These are phyloP conservation scores for Orius insidiosus DNA, from an alignment of 1,140 invertebrate genomes.

Conservation along the genomic window DNA sequence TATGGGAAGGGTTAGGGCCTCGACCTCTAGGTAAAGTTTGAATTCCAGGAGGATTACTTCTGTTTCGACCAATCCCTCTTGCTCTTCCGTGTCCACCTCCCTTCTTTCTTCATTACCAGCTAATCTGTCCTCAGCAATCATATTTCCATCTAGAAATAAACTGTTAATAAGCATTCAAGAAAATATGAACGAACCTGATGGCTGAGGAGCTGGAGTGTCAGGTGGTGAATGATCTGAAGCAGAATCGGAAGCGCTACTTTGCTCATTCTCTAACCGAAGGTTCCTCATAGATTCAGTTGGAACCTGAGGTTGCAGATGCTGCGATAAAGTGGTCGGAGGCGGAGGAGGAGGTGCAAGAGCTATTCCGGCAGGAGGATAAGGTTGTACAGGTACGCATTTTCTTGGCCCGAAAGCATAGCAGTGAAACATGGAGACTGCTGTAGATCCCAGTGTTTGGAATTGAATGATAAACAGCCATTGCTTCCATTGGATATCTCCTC, in stretches of 20 bases:
- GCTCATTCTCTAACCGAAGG: slow-evolving; percentile 5
- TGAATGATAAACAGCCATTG: slow-evolving; percentile 4
- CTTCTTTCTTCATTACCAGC: slow-evolving; percentile 14
- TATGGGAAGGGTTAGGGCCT: slow-evolving; percentile 17
- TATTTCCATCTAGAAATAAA: slow-evolving; percentile 9
- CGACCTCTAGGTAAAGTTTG: slow-evolving; percentile 19
- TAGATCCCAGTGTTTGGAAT: not conserved
- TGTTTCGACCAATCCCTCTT: slow-evolving; percentile 16
- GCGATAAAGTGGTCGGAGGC: not conserved
- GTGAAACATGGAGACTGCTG: no score
- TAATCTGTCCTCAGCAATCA: slow-evolving; percentile 11
- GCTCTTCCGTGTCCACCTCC: slow-evolving; percentile 11
- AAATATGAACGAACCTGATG: no score
- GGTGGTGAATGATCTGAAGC: slow-evolving; percentile 19
- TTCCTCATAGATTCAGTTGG: not conserved
- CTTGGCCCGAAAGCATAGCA: no score
- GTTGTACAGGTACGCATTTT: no score
- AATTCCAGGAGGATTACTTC: slow-evolving; percentile 19
- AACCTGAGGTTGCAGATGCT: slow-evolving; percentile 7
- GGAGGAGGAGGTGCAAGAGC: slow-evolving; percentile 1
- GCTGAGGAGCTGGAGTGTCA: slow-evolving; percentile 14
- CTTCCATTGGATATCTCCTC: slow-evolving; percentile 6
- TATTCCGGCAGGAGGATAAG: not conserved
- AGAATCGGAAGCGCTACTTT: slow-evolving; percentile 14
- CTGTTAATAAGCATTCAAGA: no score